Base-by-base conservation (phyloP, 2,888 invertebrate species). In the Plagiodera versicolora region DNA sequence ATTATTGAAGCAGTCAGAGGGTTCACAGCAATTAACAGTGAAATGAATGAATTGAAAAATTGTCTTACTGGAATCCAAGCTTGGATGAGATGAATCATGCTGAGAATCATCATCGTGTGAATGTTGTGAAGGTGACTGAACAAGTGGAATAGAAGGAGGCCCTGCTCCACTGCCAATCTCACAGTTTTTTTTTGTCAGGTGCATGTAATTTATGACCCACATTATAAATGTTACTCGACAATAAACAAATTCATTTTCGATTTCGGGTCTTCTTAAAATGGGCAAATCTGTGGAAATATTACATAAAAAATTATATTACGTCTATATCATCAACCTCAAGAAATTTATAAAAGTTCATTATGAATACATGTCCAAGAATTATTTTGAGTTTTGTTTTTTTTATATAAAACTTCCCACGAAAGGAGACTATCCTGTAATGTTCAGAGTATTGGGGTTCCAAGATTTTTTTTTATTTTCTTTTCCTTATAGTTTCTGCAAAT, bases 151-250 rank as follows among this genome's bases (percentile, higher is more conserved):
- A 8, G 68, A 66, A 56, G 63, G 10, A 2, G 66, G 65, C 17
- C 64, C 64, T 81, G 61, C 14, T 10, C 19, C 20, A 44, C 58
- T 57, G 24, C 51, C 51, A n/a, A 28, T 47, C 17, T 82, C 44
- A 79, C 80, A 78, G 59, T 84, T 84, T 69, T 85, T 86, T 77
- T 86, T 89, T 67, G 88, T 85, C 68, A 91, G 89, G 75, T 94
- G 92, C 1, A 91, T 90, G 72, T 90, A 93, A 71, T 86, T 91
- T 0, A 92, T 90, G 17, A 95, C 85, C 95, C 95, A 96, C 79
- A 93, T 92, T 65, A 96, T 91, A 32, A 96, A 83, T 5, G 89
- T 90, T 39, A 95, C 94, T 68, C 94, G 87, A 74, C 93, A 95
- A 47, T 85, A 75, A 14, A 87, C 82, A 77, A 84, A 86, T 80